Base-by-base conservation (phyloP, 2,113 vertebrate genomes). In the Ginglymostoma cirratum region DNA sequence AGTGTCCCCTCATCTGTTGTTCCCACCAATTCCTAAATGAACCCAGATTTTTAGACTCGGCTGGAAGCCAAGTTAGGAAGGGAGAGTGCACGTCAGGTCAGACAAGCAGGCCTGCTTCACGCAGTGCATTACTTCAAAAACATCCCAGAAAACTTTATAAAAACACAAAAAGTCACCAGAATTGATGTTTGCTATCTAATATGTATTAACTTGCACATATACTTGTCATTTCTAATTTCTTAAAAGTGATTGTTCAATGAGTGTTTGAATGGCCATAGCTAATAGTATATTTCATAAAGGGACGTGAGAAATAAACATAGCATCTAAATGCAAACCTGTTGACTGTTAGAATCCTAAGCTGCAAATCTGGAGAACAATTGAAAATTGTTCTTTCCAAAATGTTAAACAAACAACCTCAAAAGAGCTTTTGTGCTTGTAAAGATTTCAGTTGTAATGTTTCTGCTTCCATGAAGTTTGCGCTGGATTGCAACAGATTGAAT, bases 401-500 rank as follows among this genome's bases (percentile, higher is more conserved):
- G 14, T 90, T 90, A 90, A 90, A 90, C 55, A 27, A 69, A 95
- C 24, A 95, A 76, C 87, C 61, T 93, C 89, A 95, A 95, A 69
- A 95, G 94, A 95, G 38, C 94, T 95, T 95, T 95, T 95, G 93
- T 72, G 94, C 94, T 72, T 95, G 42, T 34, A 48, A 95, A 95
- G 69, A 72, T 52, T 95, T 95, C 42, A 95, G 69, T 95, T 95
- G 42, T 95, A 95, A 95, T 70, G 94, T 95, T 95, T 70, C 67
- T 48, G 24, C 52, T 95, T 95, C 89, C 89, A 93, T 66, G 19
- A 23, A 93, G 89, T 93, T 93, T 93, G 89, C 38, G 24, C 38
- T 76, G 94, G 94, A 76, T 95, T 70, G 94, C 42, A 95, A 52
- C 94, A 95, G 67, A 42, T 69, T 78, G 93, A 45, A 96, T 96